Evolutionary conservation across 2,113 vertebrate species (phyloP), one percentile per base, ranked within the genome.

Genomic region (Notothenia coriiceps): DNA sequence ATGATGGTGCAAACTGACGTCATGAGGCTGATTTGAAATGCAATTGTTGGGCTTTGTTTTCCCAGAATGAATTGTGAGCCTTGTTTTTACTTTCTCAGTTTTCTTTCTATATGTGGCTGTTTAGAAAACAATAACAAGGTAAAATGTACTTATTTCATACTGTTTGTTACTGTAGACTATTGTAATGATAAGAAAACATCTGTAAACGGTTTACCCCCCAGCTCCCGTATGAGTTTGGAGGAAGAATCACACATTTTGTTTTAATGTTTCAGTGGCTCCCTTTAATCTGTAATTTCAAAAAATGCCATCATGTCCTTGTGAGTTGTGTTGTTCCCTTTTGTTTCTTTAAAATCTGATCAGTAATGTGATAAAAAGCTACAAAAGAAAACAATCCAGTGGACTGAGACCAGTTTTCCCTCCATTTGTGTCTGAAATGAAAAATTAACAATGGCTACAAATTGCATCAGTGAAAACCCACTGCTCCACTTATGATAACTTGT

Each of bases 341-440:
- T 74, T 77, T 77, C 80, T 25, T 60, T 22, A 1, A 71, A 80
- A 80, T 70, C 50, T 74, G 73, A 83, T 80, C 69, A 74, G 60
- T 5, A 7, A 13, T 50, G 50, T 51, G 33, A 77, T 82, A 55
- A 76, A 79, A n/a, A 10, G 46, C 5, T 5, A 62, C 35, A 40
- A 47, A 29, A 40, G 52, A 76, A 82, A 73, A 50, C 79, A 62
- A 82, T 66, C 18, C 18, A 51, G 69, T 3, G 1, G 13, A 67
- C 1, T 51, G 70, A 75, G 56, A 64, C 17, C 57, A 22, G 10
- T 51, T 72, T 59, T 13, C 0, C 15, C 0, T 9, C 15, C 3
- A 51, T 60, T 76, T 59, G 33, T 35, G 70, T 55, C 68, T 20
- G 63, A n/a, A 83, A 77, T 74, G 43, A 74, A 82, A 73, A 82